Evolutionary conservation across 2,797 vertebrate species (phyloP).

Genomic region (Manis pentadactyla): DNA sequence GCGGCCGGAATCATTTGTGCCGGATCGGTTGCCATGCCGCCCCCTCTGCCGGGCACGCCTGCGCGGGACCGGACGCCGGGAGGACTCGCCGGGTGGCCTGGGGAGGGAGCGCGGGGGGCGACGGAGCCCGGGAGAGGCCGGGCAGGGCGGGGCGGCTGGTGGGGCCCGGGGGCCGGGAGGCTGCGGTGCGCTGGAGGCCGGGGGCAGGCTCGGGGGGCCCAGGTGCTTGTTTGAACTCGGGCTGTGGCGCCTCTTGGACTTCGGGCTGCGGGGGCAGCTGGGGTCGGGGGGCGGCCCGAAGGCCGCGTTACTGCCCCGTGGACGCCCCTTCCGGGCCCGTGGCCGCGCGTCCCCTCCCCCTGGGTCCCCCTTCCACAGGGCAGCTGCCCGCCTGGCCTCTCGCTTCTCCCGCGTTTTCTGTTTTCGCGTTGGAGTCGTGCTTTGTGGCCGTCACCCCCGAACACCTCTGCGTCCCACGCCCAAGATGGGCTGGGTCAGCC

Average conservation of each 20-base stretch:
- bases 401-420: not conserved
- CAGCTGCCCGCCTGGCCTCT: not conserved
- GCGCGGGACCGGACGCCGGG: no score
- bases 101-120: no score
- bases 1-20: no score
- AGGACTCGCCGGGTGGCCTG: no score
- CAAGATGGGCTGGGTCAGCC: not conserved
- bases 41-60: no score
- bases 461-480: not conserved
- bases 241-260: not conserved
- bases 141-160: no score
- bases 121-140: no score
- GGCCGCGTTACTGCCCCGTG: no score
- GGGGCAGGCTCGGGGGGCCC: not conserved
- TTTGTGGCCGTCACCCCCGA: no score
- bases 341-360: not conserved
- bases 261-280: not conserved
- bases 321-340: not conserved
- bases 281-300: not conserved
- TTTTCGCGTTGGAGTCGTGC: not conserved
- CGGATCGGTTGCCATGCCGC: no score
- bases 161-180: not conserved
- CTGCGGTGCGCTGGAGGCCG: not conserved
- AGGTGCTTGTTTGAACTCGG: not conserved
- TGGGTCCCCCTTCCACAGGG: not conserved